Conservation (phyloP, 1,140 invertebrate genomes). For the Drosophila tsacasi region DNA sequence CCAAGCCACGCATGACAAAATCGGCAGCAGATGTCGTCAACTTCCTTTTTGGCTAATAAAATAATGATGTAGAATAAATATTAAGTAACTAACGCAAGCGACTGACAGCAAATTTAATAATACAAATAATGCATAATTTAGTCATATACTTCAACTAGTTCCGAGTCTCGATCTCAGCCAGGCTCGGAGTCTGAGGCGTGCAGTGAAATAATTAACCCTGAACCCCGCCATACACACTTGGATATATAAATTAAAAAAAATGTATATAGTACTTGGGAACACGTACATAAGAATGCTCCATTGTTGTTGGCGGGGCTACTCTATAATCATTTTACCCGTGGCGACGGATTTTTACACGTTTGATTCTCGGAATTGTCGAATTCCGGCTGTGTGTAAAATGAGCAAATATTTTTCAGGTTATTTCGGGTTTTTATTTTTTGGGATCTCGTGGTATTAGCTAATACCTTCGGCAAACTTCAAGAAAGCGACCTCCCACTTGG, state of each 20-base stretch:
- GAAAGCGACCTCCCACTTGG: conserved; percentile 27
- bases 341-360: conserved; percentile 76
- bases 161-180: conserved; percentile 30
- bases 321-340: conserved; percentile 53
- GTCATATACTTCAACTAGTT: conserved; percentile 31
- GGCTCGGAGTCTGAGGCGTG: conserved; percentile 52
- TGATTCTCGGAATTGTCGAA: conserved; percentile 55
- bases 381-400: conserved; percentile 24
- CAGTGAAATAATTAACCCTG: conserved; percentile 76
- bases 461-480: conserved; percentile 45
- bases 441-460: conserved; percentile 28
- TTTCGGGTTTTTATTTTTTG: conserved; percentile 16
- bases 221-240: conserved; percentile 40
- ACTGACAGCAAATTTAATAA: conserved; percentile 58
- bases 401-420: conserved; percentile 47
- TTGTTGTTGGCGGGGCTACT: conserved; percentile 55
- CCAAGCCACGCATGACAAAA: conserved; percentile 78
- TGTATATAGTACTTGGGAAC: conserved; percentile 29
- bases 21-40: conserved; percentile 76
- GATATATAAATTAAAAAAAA: not conserved
- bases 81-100: conserved; percentile 64
- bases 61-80: conserved; percentile 83
- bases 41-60: conserved; percentile 73
- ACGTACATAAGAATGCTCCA: conserved; percentile 61
- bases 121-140: conserved; percentile 79